These are phyloP conservation scores for Trileptium ribeirensis DNA, from an alignment of 2,888 invertebrate genomes.

Conservation along the genomic window DNA sequence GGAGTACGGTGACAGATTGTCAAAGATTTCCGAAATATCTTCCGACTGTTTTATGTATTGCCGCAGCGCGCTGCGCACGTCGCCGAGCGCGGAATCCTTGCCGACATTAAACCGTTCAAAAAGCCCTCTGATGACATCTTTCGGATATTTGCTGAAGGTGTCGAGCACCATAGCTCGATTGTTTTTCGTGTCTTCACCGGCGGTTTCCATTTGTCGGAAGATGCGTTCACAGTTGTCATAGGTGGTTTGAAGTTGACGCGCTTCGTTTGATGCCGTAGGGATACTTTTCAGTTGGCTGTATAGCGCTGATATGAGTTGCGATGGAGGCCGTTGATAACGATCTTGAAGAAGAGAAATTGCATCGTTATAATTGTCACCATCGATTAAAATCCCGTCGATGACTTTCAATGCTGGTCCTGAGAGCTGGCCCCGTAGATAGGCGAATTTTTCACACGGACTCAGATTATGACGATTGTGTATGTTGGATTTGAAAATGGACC, in stretches of 20 bases:
- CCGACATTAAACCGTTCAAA: background rate
- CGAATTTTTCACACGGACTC: no score
- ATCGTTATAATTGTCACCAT: background rate
- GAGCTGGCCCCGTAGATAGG: background rate
- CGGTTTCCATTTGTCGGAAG: background rate
- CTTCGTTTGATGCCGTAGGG: background rate
- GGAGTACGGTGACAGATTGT: background rate
- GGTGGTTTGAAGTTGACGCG: background rate
- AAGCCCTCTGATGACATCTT: background rate
- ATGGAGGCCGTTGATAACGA: background rate
- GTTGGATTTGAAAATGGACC: no score
- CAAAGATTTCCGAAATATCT: background rate
- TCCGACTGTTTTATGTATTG: constrained; percentile 1
- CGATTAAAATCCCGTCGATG: background rate
- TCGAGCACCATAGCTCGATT: background rate
- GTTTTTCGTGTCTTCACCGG: background rate
- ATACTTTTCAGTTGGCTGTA: background rate
- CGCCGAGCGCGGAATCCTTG: background rate
- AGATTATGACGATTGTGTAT: no score
- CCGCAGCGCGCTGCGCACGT: background rate
- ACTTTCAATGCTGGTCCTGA: background rate
- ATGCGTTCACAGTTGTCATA: background rate
- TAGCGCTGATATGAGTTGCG: background rate
- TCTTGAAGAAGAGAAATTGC: background rate
- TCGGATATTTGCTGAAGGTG: background rate